Base-by-base conservation (phyloP, 2,888 invertebrate genomes). In the Xestia sexstrigata region DNA sequence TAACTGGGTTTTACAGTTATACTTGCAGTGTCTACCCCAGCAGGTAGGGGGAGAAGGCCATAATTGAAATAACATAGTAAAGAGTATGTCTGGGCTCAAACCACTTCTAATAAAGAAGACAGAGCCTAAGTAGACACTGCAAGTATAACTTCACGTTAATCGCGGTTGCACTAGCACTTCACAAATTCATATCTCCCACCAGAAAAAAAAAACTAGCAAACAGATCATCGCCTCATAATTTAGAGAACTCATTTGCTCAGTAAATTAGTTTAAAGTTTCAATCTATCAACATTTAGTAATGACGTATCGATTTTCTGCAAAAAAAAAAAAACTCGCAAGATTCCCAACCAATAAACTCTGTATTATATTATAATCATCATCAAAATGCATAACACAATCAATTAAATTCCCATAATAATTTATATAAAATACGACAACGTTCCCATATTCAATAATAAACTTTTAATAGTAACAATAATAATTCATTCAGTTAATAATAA, bases 401-500 rank as follows among this genome's bases (percentile, higher is more conserved):
- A 83, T 83, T 79, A 83, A 79, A 79, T 67, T 42, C 26, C 35
- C 72, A 79, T 87, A 82, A 85, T 74, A 85, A 82, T 81, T 85
- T 80, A 58, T 74, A 84, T 85, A 81, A 85, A 85, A 85, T 76
- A 86, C 79, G 78, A 74, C 83, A 66, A 63, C 79, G 70, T 79
- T 79, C 76, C 73, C 49, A 70, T 88, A 86, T 86, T 87, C 83
- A 84, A 88, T 83, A 79, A 82, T 79, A 82, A 82, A 86, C 60
- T 85, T 83, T 87, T 86, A 86, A 87, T 86, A 86, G 77, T 86
- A 84, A 83, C 82, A 83, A 88, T 84, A 87, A 84, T 86, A 86
- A 79, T 87, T 84, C 81, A 84, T 88, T 86, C 79, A 89, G 89
- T 89, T 90, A 84, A 89, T 90, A 85, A 89, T 90, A 91, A 90